Percentiles rank a stretch among this genome's conserved stretches.
These are phyloP conservation scores for Chirona hameri DNA, from an alignment of 2,888 invertebrate species.

Conservation along the genomic window DNA sequence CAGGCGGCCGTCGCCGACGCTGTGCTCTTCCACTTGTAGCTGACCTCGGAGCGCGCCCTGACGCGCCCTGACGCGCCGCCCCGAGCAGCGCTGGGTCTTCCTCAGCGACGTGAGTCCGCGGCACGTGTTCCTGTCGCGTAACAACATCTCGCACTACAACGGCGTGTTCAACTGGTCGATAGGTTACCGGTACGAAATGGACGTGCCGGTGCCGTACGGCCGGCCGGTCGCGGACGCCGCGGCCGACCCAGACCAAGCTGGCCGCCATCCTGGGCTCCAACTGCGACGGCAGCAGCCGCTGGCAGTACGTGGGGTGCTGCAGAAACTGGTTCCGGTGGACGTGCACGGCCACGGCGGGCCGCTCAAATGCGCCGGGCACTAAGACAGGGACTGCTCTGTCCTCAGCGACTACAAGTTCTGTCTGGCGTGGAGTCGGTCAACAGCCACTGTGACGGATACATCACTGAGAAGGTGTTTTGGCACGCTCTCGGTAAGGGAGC, in stretches of 20 bases:
- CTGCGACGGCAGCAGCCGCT: conserved; percentile 45
- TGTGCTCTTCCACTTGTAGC: conserved; percentile 59
- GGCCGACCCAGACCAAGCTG: conserved; percentile 37
- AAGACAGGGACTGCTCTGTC: conserved; percentile 56
- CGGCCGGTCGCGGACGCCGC: conserved; percentile 33
- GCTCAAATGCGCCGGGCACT: conserved; percentile 54
- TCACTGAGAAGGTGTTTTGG: conserved; percentile 67
- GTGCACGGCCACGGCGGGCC: conserved; percentile 46
- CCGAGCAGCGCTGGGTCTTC: conserved; percentile 64
- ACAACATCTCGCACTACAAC: conserved; percentile 51
- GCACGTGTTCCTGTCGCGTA: conserved; percentile 55
- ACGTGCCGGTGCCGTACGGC: conserved; percentile 50
- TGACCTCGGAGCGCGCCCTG: conserved; percentile 52
- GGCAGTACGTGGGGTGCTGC: conserved; percentile 44
- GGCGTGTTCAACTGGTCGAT: conserved; percentile 57
- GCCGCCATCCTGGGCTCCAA: conserved; percentile 43
- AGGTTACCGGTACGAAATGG: conserved; percentile 52
- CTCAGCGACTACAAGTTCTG: conserved; percentile 63
- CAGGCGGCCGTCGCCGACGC: conserved; percentile 58
- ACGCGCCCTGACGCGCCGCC: conserved; percentile 52
- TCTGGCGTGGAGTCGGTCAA: conserved; percentile 67
- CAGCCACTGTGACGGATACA: conserved; percentile 63
- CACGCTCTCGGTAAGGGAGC: conserved; percentile 60
- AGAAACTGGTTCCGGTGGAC: conserved; percentile 44
- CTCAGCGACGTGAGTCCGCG: conserved; percentile 64